A percentile compares a stretch with the other conserved stretches of the same genome.
phyloP scores from a whole-genome alignment of 1,140 invertebrate species.

The Aphaenogaster ashmeadi region DNA sequence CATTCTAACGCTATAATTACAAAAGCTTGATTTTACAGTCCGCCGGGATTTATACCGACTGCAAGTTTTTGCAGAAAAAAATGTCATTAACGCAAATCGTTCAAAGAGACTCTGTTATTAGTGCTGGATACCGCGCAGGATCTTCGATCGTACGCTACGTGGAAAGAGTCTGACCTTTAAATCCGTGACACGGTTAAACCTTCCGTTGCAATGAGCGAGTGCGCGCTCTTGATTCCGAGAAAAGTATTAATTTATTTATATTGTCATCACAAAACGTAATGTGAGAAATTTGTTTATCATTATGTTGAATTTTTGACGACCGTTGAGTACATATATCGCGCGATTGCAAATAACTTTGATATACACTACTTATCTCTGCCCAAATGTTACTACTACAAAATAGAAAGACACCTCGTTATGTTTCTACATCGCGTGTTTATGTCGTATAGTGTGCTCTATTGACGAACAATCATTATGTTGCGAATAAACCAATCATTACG shows the following conservation, averaged over 20 bases:
- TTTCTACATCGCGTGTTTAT: neutral
- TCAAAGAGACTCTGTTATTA: constrained; percentile 53
- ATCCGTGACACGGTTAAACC: constrained; percentile 75
- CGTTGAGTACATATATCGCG: neutral
- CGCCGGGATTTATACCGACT: constrained; percentile 4
- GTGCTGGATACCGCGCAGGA: constrained; percentile 66
- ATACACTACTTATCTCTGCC: neutral
- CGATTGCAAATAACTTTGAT: neutral
- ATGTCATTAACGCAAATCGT: constrained; percentile 31
- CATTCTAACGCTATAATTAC: constrained; percentile 28
- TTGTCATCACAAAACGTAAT: neutral
- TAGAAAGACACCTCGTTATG: neutral
- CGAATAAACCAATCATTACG: neutral
- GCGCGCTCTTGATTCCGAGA: constrained; percentile 40
- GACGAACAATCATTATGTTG: neutral
- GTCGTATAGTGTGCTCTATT: neutral
- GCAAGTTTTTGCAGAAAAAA: constrained; percentile 24
- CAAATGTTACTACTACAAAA: neutral
- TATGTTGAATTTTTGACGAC: neutral
- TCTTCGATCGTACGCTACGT: constrained; percentile 71
- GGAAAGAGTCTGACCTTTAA: constrained; percentile 72
- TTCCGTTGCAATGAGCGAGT: constrained; percentile 41
- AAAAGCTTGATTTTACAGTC: neutral
- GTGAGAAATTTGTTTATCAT: constrained; percentile 17
- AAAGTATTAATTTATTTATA: constrained; percentile 55